phyloP scores from a whole-genome alignment of 2,113 vertebrate species.

The Mixornis gularis region DNA sequence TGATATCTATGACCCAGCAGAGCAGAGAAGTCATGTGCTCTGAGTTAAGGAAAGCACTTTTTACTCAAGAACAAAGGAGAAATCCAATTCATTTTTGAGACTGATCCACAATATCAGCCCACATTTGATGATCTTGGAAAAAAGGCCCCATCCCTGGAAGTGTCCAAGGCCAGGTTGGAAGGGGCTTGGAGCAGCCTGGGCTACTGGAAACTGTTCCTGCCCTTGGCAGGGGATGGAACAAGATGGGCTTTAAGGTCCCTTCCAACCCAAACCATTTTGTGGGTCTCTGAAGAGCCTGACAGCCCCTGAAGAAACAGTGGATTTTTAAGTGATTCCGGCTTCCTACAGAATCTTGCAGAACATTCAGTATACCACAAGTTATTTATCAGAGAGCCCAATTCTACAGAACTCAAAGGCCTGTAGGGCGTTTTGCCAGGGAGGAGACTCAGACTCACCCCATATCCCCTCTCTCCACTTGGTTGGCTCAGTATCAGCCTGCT shows the following conservation, averaged over 20 bases:
- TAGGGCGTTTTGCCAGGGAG: neutral
- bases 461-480: rapidly evolving
- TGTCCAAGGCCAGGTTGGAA: rapidly evolving
- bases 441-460: neutral
- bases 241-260: neutral
- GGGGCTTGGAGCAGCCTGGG: neutral
- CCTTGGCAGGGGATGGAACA: rapidly evolving
- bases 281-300: neutral
- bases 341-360: neutral
- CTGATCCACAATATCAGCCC: neutral
- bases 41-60: neutral
- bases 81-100: neutral
- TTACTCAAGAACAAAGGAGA: neutral
- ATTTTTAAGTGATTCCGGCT: neutral
- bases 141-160: neutral
- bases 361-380: neutral
- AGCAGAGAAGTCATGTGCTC: neutral
- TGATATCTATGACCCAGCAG: neutral
- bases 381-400: neutral
- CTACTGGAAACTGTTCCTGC: neutral
- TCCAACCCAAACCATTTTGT: neutral
- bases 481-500: neutral
- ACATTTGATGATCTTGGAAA: neutral
- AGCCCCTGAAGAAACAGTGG: neutral
- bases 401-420: neutral